Evolutionary conservation across 2,888 invertebrate genomes (phyloP).

Genomic region (Tigriopus californicus): DNA sequence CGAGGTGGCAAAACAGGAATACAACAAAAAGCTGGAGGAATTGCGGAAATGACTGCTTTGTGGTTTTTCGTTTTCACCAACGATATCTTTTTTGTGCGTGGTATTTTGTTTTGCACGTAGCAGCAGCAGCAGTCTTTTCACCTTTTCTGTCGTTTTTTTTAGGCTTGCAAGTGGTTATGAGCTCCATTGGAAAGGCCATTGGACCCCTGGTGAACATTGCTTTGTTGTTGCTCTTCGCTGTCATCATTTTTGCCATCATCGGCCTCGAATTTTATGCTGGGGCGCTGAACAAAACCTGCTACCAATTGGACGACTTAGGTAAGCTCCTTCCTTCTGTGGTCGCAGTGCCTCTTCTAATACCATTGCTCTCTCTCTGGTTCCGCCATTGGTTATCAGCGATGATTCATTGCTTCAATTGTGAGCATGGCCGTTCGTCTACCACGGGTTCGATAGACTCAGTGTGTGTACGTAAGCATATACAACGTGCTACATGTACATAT

Average conservation of each 20-base stretch:
- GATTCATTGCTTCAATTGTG: no score
- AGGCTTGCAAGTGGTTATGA: conserved; percentile 39
- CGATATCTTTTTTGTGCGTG: neutral
- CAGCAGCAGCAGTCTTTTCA: neutral
- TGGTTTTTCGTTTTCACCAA: neutral
- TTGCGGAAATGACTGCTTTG: no score
- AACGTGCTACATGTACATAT: no score
- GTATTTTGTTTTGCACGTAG: neutral
- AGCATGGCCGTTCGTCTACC: no score
- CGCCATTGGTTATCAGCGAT: no score
- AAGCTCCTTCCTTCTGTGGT: no score
- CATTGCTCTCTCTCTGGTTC: no score
- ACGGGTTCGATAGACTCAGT: no score
- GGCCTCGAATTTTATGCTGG: conserved; percentile 38
- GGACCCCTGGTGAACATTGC: conserved; percentile 38
- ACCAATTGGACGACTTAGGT: conserved; percentile 22
- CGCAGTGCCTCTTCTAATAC: no score
- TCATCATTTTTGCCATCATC: conserved; percentile 40
- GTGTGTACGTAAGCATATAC: no score
- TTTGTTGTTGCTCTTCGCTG: conserved; percentile 37
- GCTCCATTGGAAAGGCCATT: conserved; percentile 40
- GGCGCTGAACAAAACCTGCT: conserved; percentile 35
- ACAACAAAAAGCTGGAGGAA: no score
- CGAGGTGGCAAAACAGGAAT: no score
- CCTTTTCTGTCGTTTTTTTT: conserved; percentile 21